Base-by-base conservation (phyloP, 2,888 invertebrate genomes). In the Panorpa germanica region DNA sequence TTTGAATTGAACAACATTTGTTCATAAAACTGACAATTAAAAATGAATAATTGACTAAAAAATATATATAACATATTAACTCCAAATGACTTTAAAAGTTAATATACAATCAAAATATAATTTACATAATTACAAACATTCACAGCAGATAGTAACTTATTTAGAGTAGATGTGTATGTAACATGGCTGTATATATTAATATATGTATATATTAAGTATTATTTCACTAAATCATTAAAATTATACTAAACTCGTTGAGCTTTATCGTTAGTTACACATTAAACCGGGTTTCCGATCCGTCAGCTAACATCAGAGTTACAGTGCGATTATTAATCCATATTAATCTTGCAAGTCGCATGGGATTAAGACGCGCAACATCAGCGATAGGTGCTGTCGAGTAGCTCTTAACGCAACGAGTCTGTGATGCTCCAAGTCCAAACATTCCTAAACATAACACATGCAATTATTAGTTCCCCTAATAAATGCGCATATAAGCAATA, bases 401-500 rank as follows among this genome's bases (percentile, higher is more conserved):
- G 28, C 90, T 86, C 50, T 93, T 91, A 23, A 93, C 76, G 57
- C 95, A 93, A 35, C 86, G 77, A 0, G 95, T 93, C 57, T 95
- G 95, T 4, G 90, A 86, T 40, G 93, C 88, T 10, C 98, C 98
- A 44, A 98, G 63, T 1, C 95, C 96, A 59, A 98, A 93, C 74
- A 96, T 82, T 30, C 86, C 85, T 68, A 47, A 1, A 33, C 20
- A n/a, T 5, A 24, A 13, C 14, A 11, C 25, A n/a, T 10, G 20
- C 12, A 30, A 20, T 24, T 11, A 35, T 29, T 14, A 15, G 22
- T 24, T 25, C n/a, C 9, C 11, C 18, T 9, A 9, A 30, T 30
- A 22, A 16, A 21, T 10, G n/a, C 7, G 15, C 17, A 10, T 3
- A 29, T 30, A 9, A 21, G 8, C 17, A 15, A 29, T 26, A 20